Base-by-base conservation (phyloP, 2,888 invertebrate species). In the Seladonia tumulorum region DNA sequence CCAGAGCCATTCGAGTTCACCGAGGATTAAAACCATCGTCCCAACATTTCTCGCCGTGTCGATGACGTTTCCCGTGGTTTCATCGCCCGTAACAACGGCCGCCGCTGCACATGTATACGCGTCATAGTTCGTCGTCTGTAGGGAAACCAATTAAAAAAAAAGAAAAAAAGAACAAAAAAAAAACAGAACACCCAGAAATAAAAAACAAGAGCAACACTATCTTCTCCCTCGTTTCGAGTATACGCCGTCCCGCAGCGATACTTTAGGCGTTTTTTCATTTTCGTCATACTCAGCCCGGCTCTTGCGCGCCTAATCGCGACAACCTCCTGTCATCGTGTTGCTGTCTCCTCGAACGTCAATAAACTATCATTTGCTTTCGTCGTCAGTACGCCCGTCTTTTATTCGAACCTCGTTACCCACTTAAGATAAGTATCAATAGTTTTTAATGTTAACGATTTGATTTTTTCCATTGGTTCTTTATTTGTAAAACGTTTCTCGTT, bases 1-100 rank as follows among this genome's bases (percentile, higher is more conserved):
- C 99, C 99, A 93, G 99, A 99, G 96, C 99, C 99, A 88, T 99
- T 99, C 95, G 99, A 99, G 95, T 99, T 98, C 96, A 97, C 97
- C 92, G 99, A 99, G 95, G 98, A 98, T 95, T 97, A 96, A 96
- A 90, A 57, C 7, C n/a, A n/a, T 57, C 57, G 12, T 57, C 10
- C 57, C n/a, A 57, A 12, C 57, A n/a, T 57, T 12, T 39, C 49
- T 22, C 68, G 42, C 14, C 47, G 63, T 22, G 60, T 71, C n/a
- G 45, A 57, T 70, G 74, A 82, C 35, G 29, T 49, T 75, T 60
- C 16, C 5, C 63, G 72, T 47, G 57, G 35, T 78, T 57, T 49
- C 49, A 45, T 75, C 49, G 25, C 16, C 74, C 42, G n/a, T 66
- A 57, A 78, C 74, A 49, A 53, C n/a, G 71, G 70, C 74, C 80